A percentile compares a stretch with the other conserved stretches of the same genome.
These are phyloP conservation scores for Nestor notabilis DNA, from an alignment of 2,113 vertebrate genomes.

Conservation along the genomic window DNA sequence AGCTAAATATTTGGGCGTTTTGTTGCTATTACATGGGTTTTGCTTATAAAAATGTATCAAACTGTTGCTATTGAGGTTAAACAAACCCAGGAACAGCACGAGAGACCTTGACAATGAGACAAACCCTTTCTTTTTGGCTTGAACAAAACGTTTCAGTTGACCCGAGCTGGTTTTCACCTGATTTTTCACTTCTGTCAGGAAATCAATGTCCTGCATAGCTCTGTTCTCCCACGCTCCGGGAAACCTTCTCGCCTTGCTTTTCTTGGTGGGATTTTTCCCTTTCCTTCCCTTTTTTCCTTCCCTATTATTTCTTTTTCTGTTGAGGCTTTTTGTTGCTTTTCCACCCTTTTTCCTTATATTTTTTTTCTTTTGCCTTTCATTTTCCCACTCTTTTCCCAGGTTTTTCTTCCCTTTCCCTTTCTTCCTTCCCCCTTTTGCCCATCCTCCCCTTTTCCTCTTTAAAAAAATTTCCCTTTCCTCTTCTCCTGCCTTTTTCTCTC, in stretches of 20 bases:
- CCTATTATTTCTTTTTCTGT: not conserved
- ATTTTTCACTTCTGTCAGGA: slow-evolving; percentile 61
- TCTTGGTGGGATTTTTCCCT: not conserved
- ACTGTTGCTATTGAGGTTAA: not conserved
- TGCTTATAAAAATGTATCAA: not conserved
- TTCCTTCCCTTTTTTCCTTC: not conserved
- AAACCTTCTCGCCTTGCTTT: not conserved
- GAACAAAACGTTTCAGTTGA: slow-evolving; percentile 62
- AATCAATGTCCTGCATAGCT: slow-evolving; percentile 51
- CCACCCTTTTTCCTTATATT: not conserved
- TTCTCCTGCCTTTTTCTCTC: not conserved
- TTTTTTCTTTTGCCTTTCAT: not conserved
- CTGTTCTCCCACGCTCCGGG: not conserved
- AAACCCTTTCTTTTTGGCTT: slow-evolving; percentile 54
- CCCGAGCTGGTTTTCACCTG: slow-evolving; percentile 56
- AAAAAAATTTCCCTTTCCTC: too few relatives aligned
- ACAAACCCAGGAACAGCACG: not conserved
- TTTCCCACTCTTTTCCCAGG: not conserved
- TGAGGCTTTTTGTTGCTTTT: not conserved
- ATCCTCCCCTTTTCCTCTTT: not conserved
- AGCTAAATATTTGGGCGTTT: not conserved
- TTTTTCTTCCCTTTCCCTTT: accelerated
- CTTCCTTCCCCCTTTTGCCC: too few relatives aligned
- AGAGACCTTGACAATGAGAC: slow-evolving; percentile 26
- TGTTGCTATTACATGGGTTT: not conserved